Conservation (phyloP, 1,140 invertebrate genomes). For the Drosophila parabipectinata region DNA sequence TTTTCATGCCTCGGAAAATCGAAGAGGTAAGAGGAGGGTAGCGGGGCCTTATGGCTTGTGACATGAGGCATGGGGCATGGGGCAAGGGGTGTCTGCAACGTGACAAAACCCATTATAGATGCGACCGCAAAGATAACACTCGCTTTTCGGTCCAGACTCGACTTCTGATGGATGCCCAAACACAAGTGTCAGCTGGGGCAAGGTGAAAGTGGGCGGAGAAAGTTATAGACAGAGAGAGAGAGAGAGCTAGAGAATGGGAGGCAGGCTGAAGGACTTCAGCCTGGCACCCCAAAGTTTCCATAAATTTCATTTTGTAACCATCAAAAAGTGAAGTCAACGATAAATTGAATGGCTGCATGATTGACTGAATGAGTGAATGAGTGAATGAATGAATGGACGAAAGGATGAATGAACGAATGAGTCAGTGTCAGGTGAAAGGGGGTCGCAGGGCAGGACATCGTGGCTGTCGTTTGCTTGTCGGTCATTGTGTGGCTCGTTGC, state of each 20-base stretch:
- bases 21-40: not conserved
- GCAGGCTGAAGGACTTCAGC: too few relatives aligned
- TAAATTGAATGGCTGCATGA: constrained; percentile 77
- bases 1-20: constrained; percentile 67
- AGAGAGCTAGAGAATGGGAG: too few relatives aligned
- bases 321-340: constrained; percentile 81
- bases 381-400: constrained; percentile 6
- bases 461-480: constrained; percentile 55
- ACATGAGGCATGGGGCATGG: not conserved
- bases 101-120: constrained; percentile 82
- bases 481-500: constrained; percentile 64
- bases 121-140: constrained; percentile 79
- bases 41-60: not conserved
- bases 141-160: constrained; percentile 44
- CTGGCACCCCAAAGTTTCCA: constrained; percentile 41
- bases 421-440: not conserved
- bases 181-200: constrained; percentile 10
- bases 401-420: not conserved
- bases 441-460: not conserved
- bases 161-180: constrained; percentile 52
- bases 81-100: constrained; percentile 66
- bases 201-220: not conserved
- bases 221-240: too few relatives aligned
- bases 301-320: constrained; percentile 80
- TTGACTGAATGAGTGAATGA: constrained; percentile 66